Evolutionary conservation across 2,888 invertebrate species (phyloP).

Genomic region (Cryptus armator): DNA sequence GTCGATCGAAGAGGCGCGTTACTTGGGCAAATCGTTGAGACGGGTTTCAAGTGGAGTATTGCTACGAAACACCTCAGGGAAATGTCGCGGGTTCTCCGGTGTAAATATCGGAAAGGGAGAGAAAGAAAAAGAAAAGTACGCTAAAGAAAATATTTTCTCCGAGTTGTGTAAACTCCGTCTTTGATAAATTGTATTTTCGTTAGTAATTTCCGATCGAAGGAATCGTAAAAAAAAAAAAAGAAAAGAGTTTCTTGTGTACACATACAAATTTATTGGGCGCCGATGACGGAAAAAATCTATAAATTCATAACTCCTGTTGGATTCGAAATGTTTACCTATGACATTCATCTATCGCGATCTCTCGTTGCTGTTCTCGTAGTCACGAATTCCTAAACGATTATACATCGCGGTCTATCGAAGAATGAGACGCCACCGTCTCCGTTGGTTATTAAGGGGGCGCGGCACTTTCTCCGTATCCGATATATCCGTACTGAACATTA

Average conservation of each 20-base stretch:
- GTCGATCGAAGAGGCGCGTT: slow-evolving; percentile 51
- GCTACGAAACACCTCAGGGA: slow-evolving; percentile 50
- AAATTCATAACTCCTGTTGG: slow-evolving; percentile 49
- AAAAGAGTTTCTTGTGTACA: neutral
- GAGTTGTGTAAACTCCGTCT: neutral
- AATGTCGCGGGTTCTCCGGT: slow-evolving; percentile 28
- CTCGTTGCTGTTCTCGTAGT: slow-evolving; percentile 37
- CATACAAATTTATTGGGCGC: neutral
- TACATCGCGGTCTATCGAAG: slow-evolving; percentile 20
- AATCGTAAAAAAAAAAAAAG: too few relatives aligned
- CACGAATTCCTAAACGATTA: slow-evolving; percentile 58
- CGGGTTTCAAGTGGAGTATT: slow-evolving; percentile 48
- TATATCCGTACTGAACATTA: slow-evolving; percentile 39
- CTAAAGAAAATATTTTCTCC: slow-evolving; percentile 16
- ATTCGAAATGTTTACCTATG: slow-evolving; percentile 45
- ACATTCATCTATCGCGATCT: slow-evolving; percentile 33
- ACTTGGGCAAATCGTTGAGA: slow-evolving; percentile 44
- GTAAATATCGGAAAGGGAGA: slow-evolving; percentile 37
- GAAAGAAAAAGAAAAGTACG: neutral
- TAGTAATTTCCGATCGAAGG: neutral
- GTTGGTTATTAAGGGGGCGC: slow-evolving; percentile 66
- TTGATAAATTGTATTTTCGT: neutral
- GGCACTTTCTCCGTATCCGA: slow-evolving; percentile 69
- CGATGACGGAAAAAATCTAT: neutral
- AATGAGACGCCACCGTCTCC: slow-evolving; percentile 59